These are phyloP conservation scores for Penaeus chinensis DNA, from an alignment of 1,140 invertebrate species.

Conservation along the genomic window DNA sequence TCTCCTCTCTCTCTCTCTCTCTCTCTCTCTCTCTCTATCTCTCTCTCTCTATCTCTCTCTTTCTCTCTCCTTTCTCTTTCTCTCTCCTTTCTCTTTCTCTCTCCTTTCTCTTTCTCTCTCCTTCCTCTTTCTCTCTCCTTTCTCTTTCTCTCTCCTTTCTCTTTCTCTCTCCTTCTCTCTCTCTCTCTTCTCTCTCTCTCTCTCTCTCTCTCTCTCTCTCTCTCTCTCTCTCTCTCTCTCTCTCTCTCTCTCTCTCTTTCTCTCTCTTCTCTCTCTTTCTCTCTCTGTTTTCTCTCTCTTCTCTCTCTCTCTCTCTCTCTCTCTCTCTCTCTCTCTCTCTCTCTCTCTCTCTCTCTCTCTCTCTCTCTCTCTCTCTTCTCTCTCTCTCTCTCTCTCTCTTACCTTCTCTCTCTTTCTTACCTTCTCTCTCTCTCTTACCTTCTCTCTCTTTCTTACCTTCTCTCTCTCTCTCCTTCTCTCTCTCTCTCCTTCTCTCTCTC, in stretches of 20 bases:
- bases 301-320: neutral
- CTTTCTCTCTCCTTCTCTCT: no score
- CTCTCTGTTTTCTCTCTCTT: no score
- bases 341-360: slow-evolving; percentile 11
- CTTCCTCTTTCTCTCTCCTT: no score
- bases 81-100: no score
- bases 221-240: neutral
- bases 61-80: no score
- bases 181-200: no score
- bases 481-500: slow-evolving; percentile 10
- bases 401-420: neutral
- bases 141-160: no score
- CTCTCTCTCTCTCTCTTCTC: slow-evolving; percentile 16
- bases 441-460: neutral
- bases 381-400: slow-evolving; percentile 5
- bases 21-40: no score
- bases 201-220: no score
- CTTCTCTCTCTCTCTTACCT: neutral
- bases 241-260: slow-evolving; percentile 14
- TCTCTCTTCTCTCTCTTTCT: neutral
- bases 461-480: slow-evolving; percentile 14
- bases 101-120: no score
- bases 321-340: slow-evolving; percentile 20
- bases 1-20: no score
- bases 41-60: no score